A percentile compares a stretch with the other conserved stretches of the same genome.
phyloP scores from a whole-genome alignment of 35 echinoderm and acorn worm genomes.

The Amphiura filiformis region DNA sequence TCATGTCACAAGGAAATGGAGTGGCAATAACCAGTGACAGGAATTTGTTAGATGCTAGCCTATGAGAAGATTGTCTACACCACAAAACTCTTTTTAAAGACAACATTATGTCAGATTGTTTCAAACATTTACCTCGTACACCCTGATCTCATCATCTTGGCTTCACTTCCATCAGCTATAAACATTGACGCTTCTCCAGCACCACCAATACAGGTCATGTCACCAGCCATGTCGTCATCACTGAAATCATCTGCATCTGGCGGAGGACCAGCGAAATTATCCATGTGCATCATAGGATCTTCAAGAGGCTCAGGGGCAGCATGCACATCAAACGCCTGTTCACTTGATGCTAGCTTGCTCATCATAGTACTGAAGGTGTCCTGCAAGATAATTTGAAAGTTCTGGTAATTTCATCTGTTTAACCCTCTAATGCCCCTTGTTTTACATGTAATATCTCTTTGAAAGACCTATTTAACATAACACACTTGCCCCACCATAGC shows the following conservation, averaged over 20 bases:
- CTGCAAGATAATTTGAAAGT: too few species aligned
- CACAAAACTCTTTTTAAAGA: too few species aligned
- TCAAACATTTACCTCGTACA: slow-evolving; percentile 7
- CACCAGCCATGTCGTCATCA: slow-evolving; percentile 50
- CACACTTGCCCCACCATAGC: too few species aligned
- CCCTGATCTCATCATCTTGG: slow-evolving; percentile 50
- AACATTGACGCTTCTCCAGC: slow-evolving; percentile 58
- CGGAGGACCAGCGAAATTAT: slow-evolving; percentile 27
- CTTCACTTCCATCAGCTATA: slow-evolving; percentile 60
- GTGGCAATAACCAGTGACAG: too few species aligned
- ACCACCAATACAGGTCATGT: neutral
- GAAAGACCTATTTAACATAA: too few species aligned
- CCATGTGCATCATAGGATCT: slow-evolving; percentile 2
- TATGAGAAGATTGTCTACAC: too few species aligned
- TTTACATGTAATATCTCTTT: too few species aligned
- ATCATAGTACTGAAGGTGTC: slow-evolving; percentile 45
- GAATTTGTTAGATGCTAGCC: too few species aligned
- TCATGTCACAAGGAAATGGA: too few species aligned
- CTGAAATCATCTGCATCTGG: slow-evolving; percentile 43
- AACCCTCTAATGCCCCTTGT: too few species aligned
- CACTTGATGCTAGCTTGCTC: slow-evolving; percentile 42
- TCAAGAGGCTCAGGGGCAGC: slow-evolving; percentile 92
- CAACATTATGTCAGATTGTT: too few species aligned
- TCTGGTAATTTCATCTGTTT: too few species aligned
- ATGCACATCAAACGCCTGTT: slow-evolving; percentile 90